Evolutionary conservation across 1,140 invertebrate species (phyloP), one percentile per base, ranked within the genome.

Genomic region (Drosophila subpulchrella): DNA sequence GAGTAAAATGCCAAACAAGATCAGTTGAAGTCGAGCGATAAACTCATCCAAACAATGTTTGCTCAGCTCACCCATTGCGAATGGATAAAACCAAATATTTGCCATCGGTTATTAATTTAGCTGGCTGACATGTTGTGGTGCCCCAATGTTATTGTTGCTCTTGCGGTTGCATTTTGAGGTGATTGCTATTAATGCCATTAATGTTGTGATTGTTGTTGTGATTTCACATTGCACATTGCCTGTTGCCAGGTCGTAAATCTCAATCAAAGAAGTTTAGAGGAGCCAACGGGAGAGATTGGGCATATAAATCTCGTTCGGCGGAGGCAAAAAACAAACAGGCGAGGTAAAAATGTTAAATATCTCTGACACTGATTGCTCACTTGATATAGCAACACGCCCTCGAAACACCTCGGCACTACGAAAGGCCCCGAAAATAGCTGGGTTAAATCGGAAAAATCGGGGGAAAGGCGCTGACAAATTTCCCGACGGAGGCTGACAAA

Each of bases 281-380:
- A 71, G 56, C 56, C 47, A 41, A 44, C 67, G 17, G 17, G 10
- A 56, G 32, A 56, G 60, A 81, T 73, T 41, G 36, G 57, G 72
- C 67, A 60, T 60, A 80, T 83, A 88, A 88, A 86, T 85, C 82
- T 88, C 41, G 65, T 39, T 55, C 32, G 27, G 34, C 34, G 7
- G n/a, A 41, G 12, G 24, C 54, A 34, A 34, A 70, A 62, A 46
- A 61, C 53, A 71, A 77, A 71, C 44, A 38, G 38, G 1, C 51
- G 24, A 27, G 63, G 13, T 15, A 30, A 50, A 46, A 80, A 84
- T 71, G 67, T 63, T 83, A 83, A 83, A 79, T 82, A 79, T 66
- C 78, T 68, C 50, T 68, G 82, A 66, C 82, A 78, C 78, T 81
- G 82, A 85, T 85, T 78, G 74, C 71, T 42, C 71, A 48, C 44